Evolutionary conservation across 2,113 vertebrate species (phyloP).

Genomic region (Chelonoidis abingdonii): DNA sequence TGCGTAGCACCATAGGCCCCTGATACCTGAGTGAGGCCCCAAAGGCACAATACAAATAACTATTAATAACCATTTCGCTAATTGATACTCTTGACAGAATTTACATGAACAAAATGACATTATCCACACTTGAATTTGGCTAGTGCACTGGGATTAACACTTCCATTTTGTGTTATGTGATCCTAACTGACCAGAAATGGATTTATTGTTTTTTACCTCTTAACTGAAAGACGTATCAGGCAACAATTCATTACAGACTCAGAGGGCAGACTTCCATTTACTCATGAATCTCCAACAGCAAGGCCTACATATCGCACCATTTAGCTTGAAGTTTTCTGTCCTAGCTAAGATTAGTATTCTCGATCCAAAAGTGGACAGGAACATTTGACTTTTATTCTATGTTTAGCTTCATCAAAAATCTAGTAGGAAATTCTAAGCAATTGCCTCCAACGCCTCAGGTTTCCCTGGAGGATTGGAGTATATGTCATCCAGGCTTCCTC

Average conservation of each 20-base stretch:
- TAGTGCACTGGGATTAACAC: neutral
- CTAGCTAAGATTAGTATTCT: neutral
- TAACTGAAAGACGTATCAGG: neutral
- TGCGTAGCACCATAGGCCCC: neutral
- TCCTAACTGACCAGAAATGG: neutral
- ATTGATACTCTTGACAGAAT: neutral
- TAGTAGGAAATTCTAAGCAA: neutral
- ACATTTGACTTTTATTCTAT: neutral
- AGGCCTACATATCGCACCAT: neutral
- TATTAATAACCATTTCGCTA: neutral
- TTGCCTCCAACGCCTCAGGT: neutral
- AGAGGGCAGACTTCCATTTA: neutral
- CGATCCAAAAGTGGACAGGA: neutral
- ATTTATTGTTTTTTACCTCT: neutral
- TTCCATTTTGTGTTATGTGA: neutral
- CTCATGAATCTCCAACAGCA: neutral
- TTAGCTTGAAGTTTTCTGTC: neutral
- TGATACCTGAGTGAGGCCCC: neutral
- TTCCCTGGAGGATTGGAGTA: neutral
- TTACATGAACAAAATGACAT: neutral
- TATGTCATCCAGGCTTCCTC: neutral
- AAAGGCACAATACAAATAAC: neutral
- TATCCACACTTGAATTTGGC: neutral
- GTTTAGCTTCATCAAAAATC: neutral
- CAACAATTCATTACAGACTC: neutral